Percentiles rank a stretch among this genome's conserved stretches.
phyloP scores from a whole-genome alignment of 2,797 vertebrate species.

The Dallia pectoralis region DNA sequence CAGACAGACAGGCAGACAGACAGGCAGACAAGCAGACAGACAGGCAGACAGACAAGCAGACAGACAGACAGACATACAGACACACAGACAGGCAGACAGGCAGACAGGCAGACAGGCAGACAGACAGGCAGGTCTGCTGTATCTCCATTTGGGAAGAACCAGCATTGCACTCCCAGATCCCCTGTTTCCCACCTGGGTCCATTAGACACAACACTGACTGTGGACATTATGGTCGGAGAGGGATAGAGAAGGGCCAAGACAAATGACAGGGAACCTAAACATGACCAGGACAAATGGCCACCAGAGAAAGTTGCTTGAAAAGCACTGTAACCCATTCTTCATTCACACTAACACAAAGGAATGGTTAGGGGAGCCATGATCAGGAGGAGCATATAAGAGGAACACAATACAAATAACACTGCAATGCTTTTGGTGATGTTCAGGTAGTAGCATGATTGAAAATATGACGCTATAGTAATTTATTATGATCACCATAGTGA shows the following conservation, averaged over 20 bases:
- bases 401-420: neutral
- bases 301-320: conserved; percentile 17
- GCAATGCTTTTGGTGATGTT: no score
- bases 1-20: conserved; percentile 37
- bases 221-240: conserved; percentile 3
- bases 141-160: conserved; percentile 56
- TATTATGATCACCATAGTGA: no score
- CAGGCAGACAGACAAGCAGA: no score
- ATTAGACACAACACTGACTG: neutral
- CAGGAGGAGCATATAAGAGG: neutral
- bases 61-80: conserved; percentile 6
- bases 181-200: neutral
- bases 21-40: conserved; percentile 24
- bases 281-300: conserved; percentile 21
- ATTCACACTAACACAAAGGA: neutral
- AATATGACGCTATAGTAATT: no score
- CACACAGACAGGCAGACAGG: conserved; percentile 40
- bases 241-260: neutral
- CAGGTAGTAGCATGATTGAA: no score
- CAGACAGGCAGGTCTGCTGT: conserved; percentile 58
- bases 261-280: conserved; percentile 23
- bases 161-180: conserved; percentile 56
- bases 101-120: neutral
- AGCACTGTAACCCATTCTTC: conserved; percentile 12
- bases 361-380: neutral